Base-by-base conservation (phyloP, 2,113 vertebrate genomes). In the Chionodraco myersi region DNA sequence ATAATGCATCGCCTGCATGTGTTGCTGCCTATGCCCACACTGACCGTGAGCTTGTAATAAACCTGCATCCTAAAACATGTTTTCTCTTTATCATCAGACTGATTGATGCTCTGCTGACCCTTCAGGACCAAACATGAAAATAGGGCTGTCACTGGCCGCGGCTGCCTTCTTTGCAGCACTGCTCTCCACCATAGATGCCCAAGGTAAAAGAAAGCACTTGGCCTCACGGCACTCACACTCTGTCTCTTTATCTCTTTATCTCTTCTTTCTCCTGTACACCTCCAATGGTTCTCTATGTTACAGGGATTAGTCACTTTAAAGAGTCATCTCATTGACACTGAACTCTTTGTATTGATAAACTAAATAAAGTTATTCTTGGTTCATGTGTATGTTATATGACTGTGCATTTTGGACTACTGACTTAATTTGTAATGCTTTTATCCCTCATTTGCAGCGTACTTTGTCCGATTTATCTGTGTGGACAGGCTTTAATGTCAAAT, bases 101-200 rank as follows among this genome's bases (percentile, higher is more conserved):
- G 90, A 95, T 98, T 96, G 94, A 97, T 98, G 97, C 71, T 91
- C 94, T 96, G 95, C 95, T 97, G 96, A 98, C 92, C 92, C 81
- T 75, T 34, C 67, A 92, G 91, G 89, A 66, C 80, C 88, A 92
- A 96, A 92, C 89, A 99, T 99, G 98, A 96, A 96, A 96, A 96
- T 92, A 88, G 94, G 96, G 92, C 95, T 98, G 90, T 95, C 89
- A 76, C 87, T 95, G 84, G 96, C 95, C 92, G 79, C 92, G 10
- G 95, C 95, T 91, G 96, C 96, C 89, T 91, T 98, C 66, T 92
- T 96, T 56, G 95, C 95, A 91, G 95, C 95, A 81, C 91, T 99
- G 77, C 87, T 99, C 84, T 95, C 95, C 86, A 94, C 95, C 78
- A 94, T 94, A 83, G 95, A 97, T 90, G 98, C 98, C 88, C 96